phyloP scores from a whole-genome alignment of 2,888 invertebrate species.

The Ormyrus rosae region DNA sequence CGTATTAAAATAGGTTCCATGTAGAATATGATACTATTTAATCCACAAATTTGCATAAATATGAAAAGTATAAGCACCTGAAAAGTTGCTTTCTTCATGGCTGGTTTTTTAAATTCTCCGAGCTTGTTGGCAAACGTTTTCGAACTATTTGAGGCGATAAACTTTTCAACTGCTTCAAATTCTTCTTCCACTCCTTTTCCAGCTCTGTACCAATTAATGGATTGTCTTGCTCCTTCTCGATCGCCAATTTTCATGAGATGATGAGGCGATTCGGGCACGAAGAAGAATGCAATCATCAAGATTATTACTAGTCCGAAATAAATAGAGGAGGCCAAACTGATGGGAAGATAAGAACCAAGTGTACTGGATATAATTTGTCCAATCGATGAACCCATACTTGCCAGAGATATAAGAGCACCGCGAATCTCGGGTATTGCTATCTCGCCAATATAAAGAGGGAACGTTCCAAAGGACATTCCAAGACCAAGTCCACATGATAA shows the following conservation, averaged over 20 bases:
- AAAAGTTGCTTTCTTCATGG: constrained; percentile 59
- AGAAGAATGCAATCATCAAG: constrained; percentile 62
- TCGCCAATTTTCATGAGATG: constrained; percentile 49
- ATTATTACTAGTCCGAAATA: constrained; percentile 61
- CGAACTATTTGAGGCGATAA: constrained; percentile 46
- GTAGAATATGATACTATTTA: constrained; percentile 62
- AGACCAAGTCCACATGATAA: constrained; percentile 60
- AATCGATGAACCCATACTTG: constrained; percentile 64
- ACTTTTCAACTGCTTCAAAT: constrained; percentile 47
- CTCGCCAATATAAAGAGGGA: constrained; percentile 66
- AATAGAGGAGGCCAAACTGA: constrained; percentile 64
- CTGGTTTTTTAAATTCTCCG: constrained; percentile 25
- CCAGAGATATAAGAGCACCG: constrained; percentile 65
- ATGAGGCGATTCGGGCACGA: constrained; percentile 68
- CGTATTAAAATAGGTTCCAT: constrained; percentile 64
- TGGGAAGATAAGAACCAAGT: constrained; percentile 66
- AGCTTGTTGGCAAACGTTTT: constrained; percentile 34
- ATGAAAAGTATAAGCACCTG: constrained; percentile 61
- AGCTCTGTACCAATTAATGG: constrained; percentile 19
- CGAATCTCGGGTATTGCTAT: constrained; percentile 65
- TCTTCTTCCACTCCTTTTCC: constrained; percentile 58
- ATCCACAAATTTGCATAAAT: constrained; percentile 66
- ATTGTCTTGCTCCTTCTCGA: constrained; percentile 1
- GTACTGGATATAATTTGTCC: constrained; percentile 67
- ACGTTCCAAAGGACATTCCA: constrained; percentile 62